These are phyloP conservation scores for Hecatera dysodea DNA, from an alignment of 2,888 invertebrate genomes.

Conservation along the genomic window DNA sequence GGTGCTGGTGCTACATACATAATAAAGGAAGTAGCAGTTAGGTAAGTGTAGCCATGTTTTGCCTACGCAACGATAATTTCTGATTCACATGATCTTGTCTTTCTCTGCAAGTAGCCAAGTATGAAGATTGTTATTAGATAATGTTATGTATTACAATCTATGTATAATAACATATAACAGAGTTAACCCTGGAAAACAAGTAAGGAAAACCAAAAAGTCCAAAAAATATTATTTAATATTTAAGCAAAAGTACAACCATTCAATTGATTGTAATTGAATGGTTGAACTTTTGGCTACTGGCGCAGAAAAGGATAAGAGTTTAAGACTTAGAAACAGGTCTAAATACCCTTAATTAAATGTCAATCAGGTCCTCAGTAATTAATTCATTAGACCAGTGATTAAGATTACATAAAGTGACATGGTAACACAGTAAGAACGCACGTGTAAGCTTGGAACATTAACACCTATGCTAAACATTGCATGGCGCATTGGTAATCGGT, in stretches of 20 bases:
- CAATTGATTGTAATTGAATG: too few relatives aligned
- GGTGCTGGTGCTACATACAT: constrained; percentile 21
- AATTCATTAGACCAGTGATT: constrained; percentile 24
- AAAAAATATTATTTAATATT: background rate
- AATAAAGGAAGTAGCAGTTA: constrained; percentile 60
- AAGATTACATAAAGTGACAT: constrained; percentile 56
- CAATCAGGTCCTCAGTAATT: constrained; percentile 25
- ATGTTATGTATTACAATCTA: background rate
- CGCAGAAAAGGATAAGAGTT: background rate
- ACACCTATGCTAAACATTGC: constrained; percentile 61
- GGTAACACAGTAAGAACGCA: constrained; percentile 49
- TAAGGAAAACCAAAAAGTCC: background rate
- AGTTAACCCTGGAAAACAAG: background rate
- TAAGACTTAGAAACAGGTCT: background rate
- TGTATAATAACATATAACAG: background rate
- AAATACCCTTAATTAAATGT: background rate
- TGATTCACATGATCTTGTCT: constrained; percentile 30
- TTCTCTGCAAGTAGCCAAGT: constrained; percentile 31
- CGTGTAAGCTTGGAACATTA: constrained; percentile 59
- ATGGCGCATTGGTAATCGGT: constrained; percentile 54
- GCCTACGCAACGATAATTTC: constrained; percentile 49
- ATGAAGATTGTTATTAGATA: constrained; percentile 15
- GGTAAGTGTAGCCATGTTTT: constrained; percentile 54
- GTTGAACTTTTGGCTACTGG: background rate
- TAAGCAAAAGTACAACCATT: too few relatives aligned